Conservation (phyloP, 2,888 invertebrate genomes). For the Abscondita cerata region DNA sequence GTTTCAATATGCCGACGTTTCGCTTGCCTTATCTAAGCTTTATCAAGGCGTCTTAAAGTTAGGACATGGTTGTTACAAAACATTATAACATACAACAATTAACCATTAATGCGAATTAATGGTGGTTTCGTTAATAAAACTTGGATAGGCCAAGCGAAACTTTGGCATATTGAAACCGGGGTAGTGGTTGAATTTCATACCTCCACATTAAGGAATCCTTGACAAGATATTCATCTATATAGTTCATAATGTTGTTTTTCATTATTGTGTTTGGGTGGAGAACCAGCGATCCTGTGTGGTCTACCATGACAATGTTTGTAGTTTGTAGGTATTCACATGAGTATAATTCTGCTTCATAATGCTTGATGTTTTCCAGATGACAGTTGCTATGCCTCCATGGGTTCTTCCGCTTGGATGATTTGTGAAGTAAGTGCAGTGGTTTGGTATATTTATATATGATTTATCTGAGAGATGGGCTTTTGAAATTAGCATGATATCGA, state of each 20-base stretch:
- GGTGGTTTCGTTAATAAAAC: too few species aligned
- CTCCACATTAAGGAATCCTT: too few species aligned
- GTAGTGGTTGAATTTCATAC: too few species aligned
- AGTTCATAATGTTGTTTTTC: slow-evolving; percentile 30
- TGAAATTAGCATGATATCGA: slow-evolving; percentile 13
- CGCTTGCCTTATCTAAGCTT: too few species aligned
- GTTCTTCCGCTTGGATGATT: neutral
- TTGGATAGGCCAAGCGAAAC: too few species aligned
- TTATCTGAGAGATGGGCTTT: neutral
- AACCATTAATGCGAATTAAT: too few species aligned
- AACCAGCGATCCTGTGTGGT: slow-evolving; percentile 25
- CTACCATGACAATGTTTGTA: slow-evolving; percentile 12
- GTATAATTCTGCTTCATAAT: slow-evolving; percentile 6
- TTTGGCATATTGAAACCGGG: too few species aligned
- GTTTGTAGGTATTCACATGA: slow-evolving; percentile 9
- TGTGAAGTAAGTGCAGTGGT: slow-evolving; percentile 1
- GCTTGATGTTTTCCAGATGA: neutral
- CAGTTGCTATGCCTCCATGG: neutral
- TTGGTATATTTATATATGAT: neutral
- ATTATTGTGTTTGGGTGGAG: slow-evolving; percentile 35
- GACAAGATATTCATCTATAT: too few species aligned
- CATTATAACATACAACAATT: too few species aligned
- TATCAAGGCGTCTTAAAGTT: too few species aligned
- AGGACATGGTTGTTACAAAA: too few species aligned
- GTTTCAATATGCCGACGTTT: too few species aligned